Conservation (phyloP, 92 coral and sea anemone species). For the Desmophyllum pertusum region DNA sequence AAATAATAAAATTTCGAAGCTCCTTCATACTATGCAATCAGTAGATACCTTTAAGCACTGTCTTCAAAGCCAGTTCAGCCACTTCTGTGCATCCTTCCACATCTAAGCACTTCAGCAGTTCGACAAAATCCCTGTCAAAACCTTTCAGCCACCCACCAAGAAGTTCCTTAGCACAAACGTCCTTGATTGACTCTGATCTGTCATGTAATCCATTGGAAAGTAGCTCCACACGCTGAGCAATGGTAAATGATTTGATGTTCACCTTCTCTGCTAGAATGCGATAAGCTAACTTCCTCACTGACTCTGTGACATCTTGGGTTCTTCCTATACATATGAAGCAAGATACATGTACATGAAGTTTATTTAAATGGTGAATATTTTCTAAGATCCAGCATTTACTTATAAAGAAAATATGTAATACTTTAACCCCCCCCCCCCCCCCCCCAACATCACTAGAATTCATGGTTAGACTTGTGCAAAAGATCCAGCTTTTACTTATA, state of each 20-base stretch:
- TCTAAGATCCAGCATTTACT: background rate
- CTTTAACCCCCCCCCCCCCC: background rate
- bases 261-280: slow-evolving; percentile 80
- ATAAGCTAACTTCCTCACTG: slow-evolving; percentile 85
- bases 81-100: slow-evolving; percentile 82
- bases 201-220: slow-evolving; percentile 91
- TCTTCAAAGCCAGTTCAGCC: slow-evolving; percentile 74
- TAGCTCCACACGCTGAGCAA: slow-evolving; percentile 89
- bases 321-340: slow-evolving; percentile 58
- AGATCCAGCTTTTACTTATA: background rate
- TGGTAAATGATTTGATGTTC: slow-evolving; percentile 79
- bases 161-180: slow-evolving; percentile 66
- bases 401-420: background rate
- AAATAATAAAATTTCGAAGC: too few relatives aligned
- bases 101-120: slow-evolving; percentile 77
- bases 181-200: slow-evolving; percentile 75
- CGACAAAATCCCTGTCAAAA: slow-evolving; percentile 69
- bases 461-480: background rate
- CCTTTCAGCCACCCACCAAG: slow-evolving; percentile 78
- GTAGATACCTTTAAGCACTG: slow-evolving; percentile 72
- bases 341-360: background rate
- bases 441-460: background rate
- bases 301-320: slow-evolving; percentile 87
- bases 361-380: background rate
- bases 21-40: background rate